phyloP scores from a whole-genome alignment of 2,113 vertebrate genomes.

The Peromyscus maniculatus region DNA sequence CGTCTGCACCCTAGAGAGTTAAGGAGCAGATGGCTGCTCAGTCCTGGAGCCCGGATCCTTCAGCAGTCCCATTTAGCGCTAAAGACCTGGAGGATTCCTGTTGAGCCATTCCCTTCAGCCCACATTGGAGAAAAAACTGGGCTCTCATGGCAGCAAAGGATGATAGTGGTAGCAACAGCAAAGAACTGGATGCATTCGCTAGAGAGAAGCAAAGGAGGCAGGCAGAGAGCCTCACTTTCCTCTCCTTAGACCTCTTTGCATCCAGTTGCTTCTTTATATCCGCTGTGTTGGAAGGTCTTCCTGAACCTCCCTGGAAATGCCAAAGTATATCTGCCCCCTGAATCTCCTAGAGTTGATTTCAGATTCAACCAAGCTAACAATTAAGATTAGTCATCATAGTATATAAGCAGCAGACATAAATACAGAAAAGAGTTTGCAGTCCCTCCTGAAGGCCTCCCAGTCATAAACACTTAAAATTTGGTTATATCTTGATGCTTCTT shows the following conservation, averaged over 20 bases:
- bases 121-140: neutral
- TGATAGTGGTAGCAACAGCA: neutral
- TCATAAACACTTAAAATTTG: neutral
- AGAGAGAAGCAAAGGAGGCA: neutral
- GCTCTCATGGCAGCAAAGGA: too few species aligned
- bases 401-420: neutral
- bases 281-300: neutral
- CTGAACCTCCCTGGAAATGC: neutral
- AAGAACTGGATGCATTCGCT: neutral
- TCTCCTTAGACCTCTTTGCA: neutral
- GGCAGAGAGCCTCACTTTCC: neutral
- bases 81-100: neutral
- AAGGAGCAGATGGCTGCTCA: neutral
- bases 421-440: neutral
- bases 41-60: neutral
- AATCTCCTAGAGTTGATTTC: neutral
- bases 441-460: neutral
- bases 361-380: neutral
- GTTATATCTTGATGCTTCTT: neutral
- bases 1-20: too few species aligned
- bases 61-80: neutral
- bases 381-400: neutral
- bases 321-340: fast-evolving
- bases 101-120: neutral
- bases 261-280: neutral